phyloP scores from a whole-genome alignment of 2,797 vertebrate genomes.

The Pangasius macronema region DNA sequence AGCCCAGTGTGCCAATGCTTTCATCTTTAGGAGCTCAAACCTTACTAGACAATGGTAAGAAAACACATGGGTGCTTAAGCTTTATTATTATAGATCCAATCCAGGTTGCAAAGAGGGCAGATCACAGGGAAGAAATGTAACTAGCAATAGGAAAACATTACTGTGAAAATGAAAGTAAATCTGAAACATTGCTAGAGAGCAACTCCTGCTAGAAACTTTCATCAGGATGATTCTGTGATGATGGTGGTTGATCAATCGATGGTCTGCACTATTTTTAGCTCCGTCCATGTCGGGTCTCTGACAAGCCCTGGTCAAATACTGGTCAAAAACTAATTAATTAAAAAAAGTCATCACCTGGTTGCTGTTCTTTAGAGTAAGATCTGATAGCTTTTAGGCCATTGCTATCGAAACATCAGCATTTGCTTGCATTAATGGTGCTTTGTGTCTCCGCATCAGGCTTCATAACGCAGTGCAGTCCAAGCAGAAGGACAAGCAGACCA shows the following conservation, averaged over 20 bases:
- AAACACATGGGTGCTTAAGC: neutral
- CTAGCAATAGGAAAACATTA: neutral
- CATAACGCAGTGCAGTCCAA: slow-evolving; percentile 96
- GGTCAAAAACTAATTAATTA: neutral
- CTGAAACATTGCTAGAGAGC: neutral
- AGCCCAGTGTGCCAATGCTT: neutral
- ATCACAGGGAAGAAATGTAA: neutral
- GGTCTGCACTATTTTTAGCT: neutral
- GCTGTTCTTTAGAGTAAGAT: neutral
- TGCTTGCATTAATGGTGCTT: neutral
- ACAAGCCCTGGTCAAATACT: neutral
- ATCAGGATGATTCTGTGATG: neutral
- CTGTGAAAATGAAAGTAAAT: neutral
- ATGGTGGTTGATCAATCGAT: neutral
- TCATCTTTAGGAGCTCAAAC: neutral
- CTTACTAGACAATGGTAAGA: neutral
- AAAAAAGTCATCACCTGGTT: neutral
- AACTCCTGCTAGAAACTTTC: neutral
- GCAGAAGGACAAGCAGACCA: slow-evolving; percentile 96
- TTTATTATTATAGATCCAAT: neutral
- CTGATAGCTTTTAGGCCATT: neutral
- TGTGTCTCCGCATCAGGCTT: slow-evolving; percentile 74
- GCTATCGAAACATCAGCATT: neutral
- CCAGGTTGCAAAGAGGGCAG: neutral
- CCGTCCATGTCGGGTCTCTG: neutral